A percentile compares a stretch with the other conserved stretches of the same genome.
Evolutionary conservation across 2,888 invertebrate species (phyloP).

Genomic region (Branchellion lobata): DNA sequence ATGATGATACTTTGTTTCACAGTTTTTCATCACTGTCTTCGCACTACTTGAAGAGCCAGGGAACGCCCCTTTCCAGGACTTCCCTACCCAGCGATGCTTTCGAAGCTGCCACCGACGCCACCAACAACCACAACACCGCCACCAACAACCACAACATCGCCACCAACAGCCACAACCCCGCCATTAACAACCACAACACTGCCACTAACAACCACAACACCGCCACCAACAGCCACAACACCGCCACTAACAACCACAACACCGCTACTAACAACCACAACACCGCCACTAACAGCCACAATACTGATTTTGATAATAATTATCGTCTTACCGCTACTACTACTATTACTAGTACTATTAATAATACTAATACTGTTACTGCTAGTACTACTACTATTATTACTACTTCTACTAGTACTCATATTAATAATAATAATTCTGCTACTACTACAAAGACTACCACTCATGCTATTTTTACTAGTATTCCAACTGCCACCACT

Average conservation of each 20-base stretch:
- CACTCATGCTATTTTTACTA: too few relatives aligned
- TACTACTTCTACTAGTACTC: too few relatives aligned
- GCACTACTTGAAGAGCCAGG: neutral
- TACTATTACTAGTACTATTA: too few relatives aligned
- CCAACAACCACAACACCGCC: neutral
- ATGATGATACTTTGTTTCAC: neutral
- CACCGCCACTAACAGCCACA: neutral
- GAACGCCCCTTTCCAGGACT: neutral
- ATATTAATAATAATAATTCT: too few relatives aligned
- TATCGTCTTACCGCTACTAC: too few relatives aligned
- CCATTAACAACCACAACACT: neutral
- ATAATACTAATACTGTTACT: too few relatives aligned
- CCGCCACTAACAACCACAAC: neutral
- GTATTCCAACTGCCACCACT: too few relatives aligned
- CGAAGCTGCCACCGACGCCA: neutral
- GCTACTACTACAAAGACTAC: too few relatives aligned
- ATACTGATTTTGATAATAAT: too few relatives aligned
- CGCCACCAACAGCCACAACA: neutral
- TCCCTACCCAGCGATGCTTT: too few relatives aligned
- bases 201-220: neutral
- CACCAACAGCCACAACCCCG: neutral
- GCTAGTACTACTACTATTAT: too few relatives aligned
- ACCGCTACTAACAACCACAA: neutral
- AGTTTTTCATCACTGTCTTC: slow-evolving; percentile 20
- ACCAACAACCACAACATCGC: neutral